phyloP scores from a whole-genome alignment of 1,140 invertebrate species.

The Drosophila persimilis region DNA sequence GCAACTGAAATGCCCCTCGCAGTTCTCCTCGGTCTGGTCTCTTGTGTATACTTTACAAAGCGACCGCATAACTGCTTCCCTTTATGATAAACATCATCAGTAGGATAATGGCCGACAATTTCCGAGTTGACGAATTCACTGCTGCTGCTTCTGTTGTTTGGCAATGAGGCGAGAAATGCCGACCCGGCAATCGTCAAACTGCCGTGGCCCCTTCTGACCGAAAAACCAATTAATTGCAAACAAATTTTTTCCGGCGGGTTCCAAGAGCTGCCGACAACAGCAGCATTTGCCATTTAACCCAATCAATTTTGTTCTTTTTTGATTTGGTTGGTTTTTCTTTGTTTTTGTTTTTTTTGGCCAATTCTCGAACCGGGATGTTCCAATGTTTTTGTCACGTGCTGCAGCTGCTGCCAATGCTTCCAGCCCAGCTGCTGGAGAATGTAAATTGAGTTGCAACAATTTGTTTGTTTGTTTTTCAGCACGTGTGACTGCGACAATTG shows the following conservation, averaged over 20 bases:
- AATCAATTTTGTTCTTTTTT: conserved; percentile 32
- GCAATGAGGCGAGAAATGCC: conserved; percentile 27
- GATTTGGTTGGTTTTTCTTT: conserved; percentile 33
- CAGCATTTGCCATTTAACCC: conserved; percentile 3
- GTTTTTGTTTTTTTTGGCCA: too few species aligned
- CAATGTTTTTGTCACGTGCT: conserved; percentile 74
- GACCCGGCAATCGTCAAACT: background rate
- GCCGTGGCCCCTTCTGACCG: background rate
- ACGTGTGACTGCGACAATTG: conserved; percentile 64
- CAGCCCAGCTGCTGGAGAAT: conserved; percentile 10
- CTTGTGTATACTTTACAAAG: background rate
- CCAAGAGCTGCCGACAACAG: conserved; percentile 2
- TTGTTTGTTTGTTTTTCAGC: conserved; percentile 69
- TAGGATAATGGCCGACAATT: too few species aligned
- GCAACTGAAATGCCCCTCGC: background rate
- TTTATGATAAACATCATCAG: background rate
- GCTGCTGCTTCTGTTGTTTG: conserved; percentile 12
- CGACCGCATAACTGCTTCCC: background rate
- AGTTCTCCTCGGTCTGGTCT: too few species aligned
- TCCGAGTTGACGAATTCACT: background rate
- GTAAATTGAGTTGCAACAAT: conserved; percentile 67
- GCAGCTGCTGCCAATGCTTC: conserved; percentile 40
- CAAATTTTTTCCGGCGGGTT: conserved; percentile 18
- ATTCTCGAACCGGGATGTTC: conserved; percentile 27
- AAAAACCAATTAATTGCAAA: conserved; percentile 43